phyloP scores from a whole-genome alignment of 2,797 vertebrate genomes.

The Propithecus perrieri region DNA sequence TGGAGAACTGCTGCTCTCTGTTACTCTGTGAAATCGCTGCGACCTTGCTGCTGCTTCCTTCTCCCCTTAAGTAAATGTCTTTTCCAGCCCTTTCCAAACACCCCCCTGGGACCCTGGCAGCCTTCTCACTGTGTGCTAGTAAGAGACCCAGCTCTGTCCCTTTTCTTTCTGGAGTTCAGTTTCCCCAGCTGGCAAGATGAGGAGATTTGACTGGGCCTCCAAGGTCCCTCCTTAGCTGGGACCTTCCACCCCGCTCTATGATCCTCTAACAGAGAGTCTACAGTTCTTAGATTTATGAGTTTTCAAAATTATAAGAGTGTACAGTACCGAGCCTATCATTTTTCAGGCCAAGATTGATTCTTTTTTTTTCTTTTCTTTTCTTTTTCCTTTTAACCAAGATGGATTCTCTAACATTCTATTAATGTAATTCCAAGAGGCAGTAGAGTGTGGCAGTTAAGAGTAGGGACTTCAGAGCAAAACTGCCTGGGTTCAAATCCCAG shows the following conservation, averaged over 20 bases:
- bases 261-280: neutral
- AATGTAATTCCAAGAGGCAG: neutral
- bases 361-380: neutral
- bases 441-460: neutral
- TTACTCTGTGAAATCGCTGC: neutral
- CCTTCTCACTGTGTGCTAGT: neutral
- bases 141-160: neutral
- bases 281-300: neutral
- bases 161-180: slow-evolving; percentile 10
- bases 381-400: neutral
- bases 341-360: neutral
- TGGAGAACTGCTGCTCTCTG: neutral
- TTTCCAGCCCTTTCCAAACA: slow-evolving; percentile 38
- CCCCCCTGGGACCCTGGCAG: neutral
- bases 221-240: neutral
- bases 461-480: neutral
- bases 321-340: neutral
- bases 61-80: slow-evolving; percentile 51
- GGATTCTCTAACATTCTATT: neutral
- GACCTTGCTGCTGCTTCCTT: neutral
- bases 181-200: neutral
- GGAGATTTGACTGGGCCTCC: neutral
- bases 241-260: neutral
- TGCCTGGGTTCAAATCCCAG: neutral
- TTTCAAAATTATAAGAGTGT: neutral